These are phyloP conservation scores for Eolophus roseicapilla DNA, from an alignment of 2,113 vertebrate species.

Conservation along the genomic window DNA sequence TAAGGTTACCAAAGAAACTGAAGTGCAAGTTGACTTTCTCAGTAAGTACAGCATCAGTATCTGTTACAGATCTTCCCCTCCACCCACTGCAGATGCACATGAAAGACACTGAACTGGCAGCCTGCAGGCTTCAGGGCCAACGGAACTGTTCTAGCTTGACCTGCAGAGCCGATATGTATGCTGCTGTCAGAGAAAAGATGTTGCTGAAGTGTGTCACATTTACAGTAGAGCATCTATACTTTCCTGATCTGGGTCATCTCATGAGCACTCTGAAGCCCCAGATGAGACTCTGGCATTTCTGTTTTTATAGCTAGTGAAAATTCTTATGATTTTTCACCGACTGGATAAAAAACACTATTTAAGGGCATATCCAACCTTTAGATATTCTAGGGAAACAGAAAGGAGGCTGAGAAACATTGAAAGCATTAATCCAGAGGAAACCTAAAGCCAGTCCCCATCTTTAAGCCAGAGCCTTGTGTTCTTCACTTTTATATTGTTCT, in stretches of 20 bases:
- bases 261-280: background rate
- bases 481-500: background rate
- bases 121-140: background rate
- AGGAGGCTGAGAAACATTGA: background rate
- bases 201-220: background rate
- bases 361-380: background rate
- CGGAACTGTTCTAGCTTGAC: background rate
- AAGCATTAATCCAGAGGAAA: background rate
- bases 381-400: background rate
- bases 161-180: background rate
- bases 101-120: background rate
- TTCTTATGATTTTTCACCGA: background rate
- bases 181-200: background rate
- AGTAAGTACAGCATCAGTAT: background rate
- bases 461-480: background rate
- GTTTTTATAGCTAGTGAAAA: background rate
- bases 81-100: fast-evolving
- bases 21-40: background rate
- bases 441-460: too few relatives aligned
- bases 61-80: background rate
- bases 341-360: fast-evolving
- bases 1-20: background rate
- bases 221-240: background rate
- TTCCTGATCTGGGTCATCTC: background rate
- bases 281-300: background rate